Percentiles rank a stretch among this genome's conserved stretches.
Evolutionary conservation across 2,113 vertebrate species (phyloP).

Genomic region (Plestiodon gilberti): DNA sequence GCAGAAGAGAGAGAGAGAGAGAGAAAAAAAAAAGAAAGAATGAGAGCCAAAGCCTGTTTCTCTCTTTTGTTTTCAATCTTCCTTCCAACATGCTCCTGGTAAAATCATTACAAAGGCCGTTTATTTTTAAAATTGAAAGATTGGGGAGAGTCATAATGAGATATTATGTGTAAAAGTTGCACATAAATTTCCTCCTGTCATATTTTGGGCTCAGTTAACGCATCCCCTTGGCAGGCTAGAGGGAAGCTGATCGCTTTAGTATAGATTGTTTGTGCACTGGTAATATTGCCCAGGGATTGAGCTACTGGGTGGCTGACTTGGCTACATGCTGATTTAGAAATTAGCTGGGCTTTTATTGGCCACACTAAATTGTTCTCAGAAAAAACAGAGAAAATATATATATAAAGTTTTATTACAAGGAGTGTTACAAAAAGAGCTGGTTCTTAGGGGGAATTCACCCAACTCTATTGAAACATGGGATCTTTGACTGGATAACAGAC

Average conservation of each 20-base stretch:
- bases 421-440: too few species aligned
- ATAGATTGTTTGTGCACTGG: conserved; percentile 83
- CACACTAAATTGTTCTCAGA: conserved; percentile 76
- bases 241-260: conserved; percentile 85
- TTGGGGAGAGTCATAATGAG: conserved; percentile 87
- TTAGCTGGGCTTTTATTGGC: conserved; percentile 83
- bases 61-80: conserved; percentile 79
- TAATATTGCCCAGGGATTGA: conserved; percentile 85
- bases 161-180: conserved; percentile 91
- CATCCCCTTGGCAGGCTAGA: conserved; percentile 80
- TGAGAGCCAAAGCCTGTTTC: conserved; percentile 68
- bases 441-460: too few species aligned
- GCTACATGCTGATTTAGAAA: conserved; percentile 86
- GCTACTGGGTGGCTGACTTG: conserved; percentile 85
- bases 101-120: conserved; percentile 86
- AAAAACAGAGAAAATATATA: conserved; percentile 66
- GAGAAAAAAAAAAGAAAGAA: conserved; percentile 55
- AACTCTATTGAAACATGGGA: too few species aligned
- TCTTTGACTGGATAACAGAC: too few species aligned
- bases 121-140: conserved; percentile 91
- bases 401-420: conserved; percentile 67
- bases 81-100: conserved; percentile 79
- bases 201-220: conserved; percentile 82
- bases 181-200: conserved; percentile 90
- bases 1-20: conserved; percentile 34